Base-by-base conservation (phyloP, 92 coral and sea anemone species). In the Actinernus sp. region DNA sequence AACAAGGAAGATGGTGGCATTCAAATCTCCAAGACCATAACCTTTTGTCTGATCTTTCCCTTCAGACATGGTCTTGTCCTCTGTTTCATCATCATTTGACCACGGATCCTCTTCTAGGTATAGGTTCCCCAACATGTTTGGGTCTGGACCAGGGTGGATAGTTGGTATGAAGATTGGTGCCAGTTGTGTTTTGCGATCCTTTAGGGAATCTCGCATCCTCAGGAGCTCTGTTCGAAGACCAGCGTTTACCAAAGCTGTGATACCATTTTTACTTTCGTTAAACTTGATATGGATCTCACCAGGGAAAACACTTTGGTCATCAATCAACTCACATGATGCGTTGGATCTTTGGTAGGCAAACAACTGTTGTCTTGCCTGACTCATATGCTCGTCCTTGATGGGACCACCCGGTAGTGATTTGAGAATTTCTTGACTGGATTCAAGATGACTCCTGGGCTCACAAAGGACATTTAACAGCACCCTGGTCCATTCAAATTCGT, bases 111-210 rank as follows among this genome's bases (percentile, higher is more conserved):
- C 74, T 1, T 63, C 87, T 0, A 81, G 74, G 21, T 52, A 72
- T 6, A 54, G 43, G 32, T 81, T 81, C 18, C 87, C 87, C 19
- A 25, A 54, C 3, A 36, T 39, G n/a, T 56, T 67, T 12, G n/a
- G 2, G 3, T 45, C 25, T 16, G 61, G 73, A 11, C 80, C 86
- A 12, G 71, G 66, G n/a, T 75, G 74, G 25, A 59, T 29, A 26
- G 68, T 43, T 33, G 74, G 73, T 10, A 80, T 71, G 17, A 80
- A 80, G 28, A 80, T 46, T 4, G 86, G 79, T 3, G 74, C 86
- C 44, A 80, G 58, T 26, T 80, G 52, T 1, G 50, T 21, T 17
- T 14, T 28, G 5, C 67, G 73, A 37, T 80, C 81, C 20, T 14
- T 49, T 17, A 62, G 55, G n/a, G 37, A 25, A n/a, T n/a, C n/a